Percentiles rank a stretch among this genome's conserved stretches.
Conservation (phyloP, 2,888 invertebrate genomes). For the Agapetus fuscipes region DNA sequence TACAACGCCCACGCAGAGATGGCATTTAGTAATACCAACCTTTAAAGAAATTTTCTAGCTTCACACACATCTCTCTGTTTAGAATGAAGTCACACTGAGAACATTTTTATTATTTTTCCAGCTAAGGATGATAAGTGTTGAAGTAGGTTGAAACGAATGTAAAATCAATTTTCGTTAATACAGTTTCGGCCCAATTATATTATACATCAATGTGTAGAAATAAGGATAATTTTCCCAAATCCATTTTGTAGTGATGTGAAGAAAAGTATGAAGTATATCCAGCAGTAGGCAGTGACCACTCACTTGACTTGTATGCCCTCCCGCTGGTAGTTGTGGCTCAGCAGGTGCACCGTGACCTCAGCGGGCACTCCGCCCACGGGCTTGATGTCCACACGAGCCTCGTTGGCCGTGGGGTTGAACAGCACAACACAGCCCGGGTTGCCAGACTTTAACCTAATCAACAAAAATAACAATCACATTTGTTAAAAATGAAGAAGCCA, state of each 20-base stretch:
- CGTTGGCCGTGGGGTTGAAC: conserved; percentile 50
- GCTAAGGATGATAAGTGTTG: too few relatives aligned
- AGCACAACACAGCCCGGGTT: conserved; percentile 68
- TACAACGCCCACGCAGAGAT: too few relatives aligned
- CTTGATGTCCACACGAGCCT: conserved; percentile 47
- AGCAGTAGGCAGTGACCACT: conserved; percentile 21
- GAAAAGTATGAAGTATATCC: background rate
- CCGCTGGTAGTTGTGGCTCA: conserved; percentile 42
- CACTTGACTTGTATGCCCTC: conserved; percentile 35
- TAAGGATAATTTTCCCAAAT: background rate
- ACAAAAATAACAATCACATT: conserved; percentile 8
- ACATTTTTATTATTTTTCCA: too few relatives aligned
- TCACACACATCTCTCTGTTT: too few relatives aligned
- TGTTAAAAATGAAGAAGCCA: conserved; percentile 4
- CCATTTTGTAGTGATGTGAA: background rate
- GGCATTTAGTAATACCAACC: too few relatives aligned
- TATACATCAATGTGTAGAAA: too few relatives aligned
- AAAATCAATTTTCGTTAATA: too few relatives aligned
- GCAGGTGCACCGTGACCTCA: conserved; percentile 49
- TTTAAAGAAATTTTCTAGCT: too few relatives aligned
- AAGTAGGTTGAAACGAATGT: too few relatives aligned
- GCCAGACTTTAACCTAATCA: conserved; percentile 56
- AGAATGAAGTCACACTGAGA: too few relatives aligned
- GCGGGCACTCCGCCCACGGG: conserved; percentile 41
- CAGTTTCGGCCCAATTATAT: too few relatives aligned